These are phyloP conservation scores for Poecilia latipinna DNA, from an alignment of 2,113 vertebrate species.

Conservation along the genomic window DNA sequence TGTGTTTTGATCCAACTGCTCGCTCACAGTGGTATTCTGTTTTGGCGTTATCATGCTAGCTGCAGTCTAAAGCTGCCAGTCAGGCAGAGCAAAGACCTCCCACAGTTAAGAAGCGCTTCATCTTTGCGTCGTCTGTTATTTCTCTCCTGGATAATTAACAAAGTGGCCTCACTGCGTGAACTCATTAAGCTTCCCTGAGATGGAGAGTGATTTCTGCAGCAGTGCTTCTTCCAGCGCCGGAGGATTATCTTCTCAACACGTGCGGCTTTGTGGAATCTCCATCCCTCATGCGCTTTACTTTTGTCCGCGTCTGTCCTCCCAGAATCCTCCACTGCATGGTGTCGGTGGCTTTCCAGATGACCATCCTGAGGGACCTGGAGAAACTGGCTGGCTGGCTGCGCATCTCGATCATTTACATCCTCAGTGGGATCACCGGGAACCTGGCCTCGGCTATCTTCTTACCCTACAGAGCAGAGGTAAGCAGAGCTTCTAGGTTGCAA, in stretches of 20 bases:
- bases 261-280: conserved; percentile 24
- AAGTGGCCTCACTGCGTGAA: conserved; percentile 58
- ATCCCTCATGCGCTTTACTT: conserved; percentile 5
- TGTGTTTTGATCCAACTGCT: background rate
- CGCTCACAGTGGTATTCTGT: background rate
- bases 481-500: conserved; percentile 2
- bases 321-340: conserved; percentile 99
- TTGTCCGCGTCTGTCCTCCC: conserved; percentile 52
- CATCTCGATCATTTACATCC: conserved; percentile 98
- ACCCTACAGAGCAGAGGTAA: conserved; percentile 97
- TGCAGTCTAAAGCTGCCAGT: conserved; percentile 23
- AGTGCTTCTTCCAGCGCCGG: conserved; percentile 29
- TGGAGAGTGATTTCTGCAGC: conserved; percentile 48
- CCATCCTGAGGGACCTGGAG: conserved; percentile 95
- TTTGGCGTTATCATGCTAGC: background rate
- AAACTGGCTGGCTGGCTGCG: conserved; percentile 98
- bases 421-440: conserved; percentile 97
- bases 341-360: conserved; percentile 98
- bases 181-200: conserved; percentile 61
- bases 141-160: conserved; percentile 65
- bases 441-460: conserved; percentile 96
- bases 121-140: conserved; percentile 47
- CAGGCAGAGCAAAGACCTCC: conserved; percentile 37
- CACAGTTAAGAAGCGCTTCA: conserved; percentile 36
- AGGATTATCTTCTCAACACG: conserved; percentile 58